Evolutionary conservation across 2,888 invertebrate species (phyloP), one percentile per base, ranked within the genome.

Genomic region (Agrotis puta): DNA sequence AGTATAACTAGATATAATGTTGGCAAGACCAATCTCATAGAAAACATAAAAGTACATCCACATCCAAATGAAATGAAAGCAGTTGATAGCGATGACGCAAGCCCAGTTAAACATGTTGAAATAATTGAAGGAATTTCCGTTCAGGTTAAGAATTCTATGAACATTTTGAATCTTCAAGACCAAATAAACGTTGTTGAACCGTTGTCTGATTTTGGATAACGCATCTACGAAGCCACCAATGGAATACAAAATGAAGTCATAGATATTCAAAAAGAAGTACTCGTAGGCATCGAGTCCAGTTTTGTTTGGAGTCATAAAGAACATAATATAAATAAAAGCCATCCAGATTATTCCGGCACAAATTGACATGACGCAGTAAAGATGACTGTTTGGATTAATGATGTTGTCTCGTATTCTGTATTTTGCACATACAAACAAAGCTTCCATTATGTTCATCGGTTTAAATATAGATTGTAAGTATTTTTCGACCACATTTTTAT

Each of bases 101-200:
- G 43, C 0, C 74, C 74, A 74, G 61, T 74, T 74, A 4, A 9
- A 27, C 16, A 47, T n/a, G 6, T n/a, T 47, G 1, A 74, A 58
- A 24, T 4, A 4, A 7, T 64, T 58, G 0, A 47, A 67, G 27
- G 39, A 50, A 13, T 13, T 61, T 7, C 13, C 68, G 6, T 47
- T 51, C 0, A 76, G 5, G 27, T 68, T 74, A 2, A 76, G 56
- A 4, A 47, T 22, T 14, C 18, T 47, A n/a, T 53, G 47, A 4
- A 68, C 39, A 9, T 53, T 74, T 45, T 74, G 74, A 16, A 74
- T 57, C 33, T 68, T 68, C 13, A 76, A 62, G 11, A 74, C 76
- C 18, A 76, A 76, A 0, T 45, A 24, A 6, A 74, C n/a, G 48
- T 68, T 68, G 47, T 68, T 51, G 6, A 61, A 7, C 24, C 57